Evolutionary conservation across 2,113 vertebrate species (phyloP), one percentile per base, ranked within the genome.

Genomic region (Barbus barbus): DNA sequence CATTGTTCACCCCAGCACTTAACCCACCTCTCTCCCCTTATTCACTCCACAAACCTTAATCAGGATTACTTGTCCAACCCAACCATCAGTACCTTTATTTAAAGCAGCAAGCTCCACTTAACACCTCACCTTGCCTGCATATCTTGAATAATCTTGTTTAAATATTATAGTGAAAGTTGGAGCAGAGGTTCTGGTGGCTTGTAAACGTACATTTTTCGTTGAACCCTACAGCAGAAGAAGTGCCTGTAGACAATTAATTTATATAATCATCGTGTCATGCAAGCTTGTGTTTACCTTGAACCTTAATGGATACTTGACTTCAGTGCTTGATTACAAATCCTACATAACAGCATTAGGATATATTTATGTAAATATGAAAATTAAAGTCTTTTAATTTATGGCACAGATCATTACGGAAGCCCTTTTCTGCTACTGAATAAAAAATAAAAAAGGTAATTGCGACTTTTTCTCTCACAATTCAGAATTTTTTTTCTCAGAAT

Each of bases 1-100:
- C 84, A 81, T 24, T 46, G 38, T 28, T 38, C 58, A 86, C 48
- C 76, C 51, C 24, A 22, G 22, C 31, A 71, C 46, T 82, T 82
- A 60, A 78, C 61, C 63, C 72, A 28, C 53, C 71, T 24, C 71
- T 24, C 36, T 65, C 63, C 46, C 20, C 46, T 82, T 65, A 71
- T 71, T 24, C 18, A 82, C 79, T 24, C 20, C 1, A 8, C 46
- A 56, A 48, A 33, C 41, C 44, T 81, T 71, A 71, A 82, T 82
- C 79, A 71, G 44, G 20, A 56, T 60, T 78, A n/a, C 75, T 38
- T 58, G 53, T 71, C 48, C 2, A 31, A 51, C 9, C 51, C 44
- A 33, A 71, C 63, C 41, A 61, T 28, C 38, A 48, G 36, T 31
- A 56, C 46, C 22, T 51, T 51, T 1, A 38, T 71, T 71, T 71